Evolutionary conservation across 30 jellyfish, hydroid and myxozoan genomes (phyloP), one percentile per base, ranked within the genome.

Genomic region (Pelagia noctiluca): DNA sequence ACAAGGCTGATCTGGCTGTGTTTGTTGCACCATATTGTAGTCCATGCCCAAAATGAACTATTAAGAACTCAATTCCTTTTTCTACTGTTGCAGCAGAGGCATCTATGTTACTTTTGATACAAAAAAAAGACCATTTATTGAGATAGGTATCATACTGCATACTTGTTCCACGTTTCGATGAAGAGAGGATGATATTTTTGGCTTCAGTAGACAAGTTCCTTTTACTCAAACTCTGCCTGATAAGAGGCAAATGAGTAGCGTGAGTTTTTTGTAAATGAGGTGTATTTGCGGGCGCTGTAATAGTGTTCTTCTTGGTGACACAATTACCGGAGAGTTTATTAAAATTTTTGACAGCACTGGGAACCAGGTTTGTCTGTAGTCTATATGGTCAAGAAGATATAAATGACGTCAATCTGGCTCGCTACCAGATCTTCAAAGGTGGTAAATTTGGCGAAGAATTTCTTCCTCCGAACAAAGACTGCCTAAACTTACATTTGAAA

Each of bases 361-460:
- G 57, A 5, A 42, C 57, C 57, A 42, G 57, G 12, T 42, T 8
- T 42, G 57, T 60, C 21, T 60, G 72, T 26, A 60, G 34, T n/a
- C 34, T 60, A 60, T 60, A n/a, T 26, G 72, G 72, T 22, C 34
- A 22, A 22, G 34, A 22, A 60, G 72, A 22, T 10, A 60, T 26
- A 22, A 60, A 22, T 26, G 34, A n/a, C 8, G 34, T 26, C 72
- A 26, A 60, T 42, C 57, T 42, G 34, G 72, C 72, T 26, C 72
- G 34, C 29, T 22, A n/a, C 5, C 34, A 60, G 34, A 22, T 60
- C 72, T 60, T 60, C 72, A 60, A 60, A 26, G 34, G 72, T n/a
- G 23, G 72, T 22, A n/a, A 60, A 26, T 60, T 60, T 60, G 29
- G 23, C 72, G 72, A 60, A n/a, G 72, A 60, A n/a, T 26, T 60